Evolutionary conservation across 2,888 invertebrate species (phyloP).

Genomic region (Pristionchus entomophagus): DNA sequence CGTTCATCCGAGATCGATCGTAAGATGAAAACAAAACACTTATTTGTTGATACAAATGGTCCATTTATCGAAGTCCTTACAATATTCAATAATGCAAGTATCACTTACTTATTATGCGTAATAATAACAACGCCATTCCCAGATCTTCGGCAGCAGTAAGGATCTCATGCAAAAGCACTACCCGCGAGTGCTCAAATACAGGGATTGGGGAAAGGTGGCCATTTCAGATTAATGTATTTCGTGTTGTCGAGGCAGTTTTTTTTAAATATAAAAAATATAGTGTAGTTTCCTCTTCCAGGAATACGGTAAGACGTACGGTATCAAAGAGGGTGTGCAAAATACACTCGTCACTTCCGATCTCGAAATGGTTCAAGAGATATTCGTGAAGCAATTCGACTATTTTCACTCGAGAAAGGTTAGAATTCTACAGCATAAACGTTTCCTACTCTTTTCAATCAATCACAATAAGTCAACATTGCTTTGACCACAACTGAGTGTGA

Average conservation of each 20-base stretch:
- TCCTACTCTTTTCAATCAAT: too few species aligned
- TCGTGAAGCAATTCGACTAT: slow-evolving; percentile 76
- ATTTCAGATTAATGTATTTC: too few species aligned
- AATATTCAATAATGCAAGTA: too few species aligned
- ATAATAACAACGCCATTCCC: too few species aligned
- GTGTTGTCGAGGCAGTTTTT: too few species aligned
- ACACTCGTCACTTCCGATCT: slow-evolving; percentile 76
- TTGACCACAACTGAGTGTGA: neutral
- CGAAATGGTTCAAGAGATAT: slow-evolving; percentile 76
- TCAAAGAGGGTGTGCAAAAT: slow-evolving; percentile 52
- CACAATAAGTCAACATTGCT: neutral
- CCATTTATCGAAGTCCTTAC: too few species aligned
- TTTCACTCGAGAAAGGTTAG: slow-evolving; percentile 68
- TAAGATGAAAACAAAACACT: neutral
- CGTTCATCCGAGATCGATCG: neutral
- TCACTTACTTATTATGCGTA: too few species aligned
- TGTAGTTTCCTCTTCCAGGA: slow-evolving; percentile 33
- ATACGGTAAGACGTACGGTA: slow-evolving; percentile 51
- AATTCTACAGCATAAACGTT: too few species aligned
- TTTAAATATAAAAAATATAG: too few species aligned
- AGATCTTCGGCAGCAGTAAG: neutral
- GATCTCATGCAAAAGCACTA: neutral
- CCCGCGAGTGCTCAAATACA: slow-evolving; percentile 25
- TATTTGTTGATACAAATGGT: too few species aligned
- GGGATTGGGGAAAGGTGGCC: slow-evolving; percentile 20